Conservation (phyloP, 2,888 invertebrate genomes). For the Melolontha melolontha region DNA sequence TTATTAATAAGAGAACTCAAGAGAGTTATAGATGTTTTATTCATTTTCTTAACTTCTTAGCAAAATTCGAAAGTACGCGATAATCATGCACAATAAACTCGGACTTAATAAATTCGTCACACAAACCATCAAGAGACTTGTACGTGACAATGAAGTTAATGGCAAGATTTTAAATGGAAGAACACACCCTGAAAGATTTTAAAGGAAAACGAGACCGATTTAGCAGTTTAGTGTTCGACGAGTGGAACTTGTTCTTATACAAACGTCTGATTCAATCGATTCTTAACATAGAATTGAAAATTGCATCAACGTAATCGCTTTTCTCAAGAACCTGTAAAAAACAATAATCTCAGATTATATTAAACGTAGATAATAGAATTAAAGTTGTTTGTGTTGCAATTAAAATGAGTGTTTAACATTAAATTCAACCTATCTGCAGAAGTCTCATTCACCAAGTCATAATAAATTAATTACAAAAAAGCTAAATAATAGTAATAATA, state of each 20-base stretch:
- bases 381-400: too few species aligned
- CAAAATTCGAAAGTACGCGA: conserved; percentile 39
- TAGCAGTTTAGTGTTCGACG: conserved; percentile 31
- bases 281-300: conserved; percentile 8
- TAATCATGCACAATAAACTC: conserved; percentile 38
- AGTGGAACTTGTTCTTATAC: conserved; percentile 27
- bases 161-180: conserved; percentile 31
- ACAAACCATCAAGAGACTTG: conserved; percentile 40
- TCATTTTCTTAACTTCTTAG: conserved; percentile 28
- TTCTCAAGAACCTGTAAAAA: too few species aligned
- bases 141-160: conserved; percentile 41
- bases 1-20: conserved; percentile 6
- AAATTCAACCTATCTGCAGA: too few species aligned
- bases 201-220: conserved; percentile 28
- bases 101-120: conserved; percentile 39
- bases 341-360: too few species aligned
- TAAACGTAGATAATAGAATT: too few species aligned
- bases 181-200: conserved; percentile 14
- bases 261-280: conserved; percentile 20
- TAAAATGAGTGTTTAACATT: too few species aligned
- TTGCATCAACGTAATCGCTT: background rate
- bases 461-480: too few species aligned
- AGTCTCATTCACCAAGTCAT: too few species aligned
- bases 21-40: conserved; percentile 23
- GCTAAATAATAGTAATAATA: too few species aligned